Conservation (phyloP, 2,888 invertebrate genomes). For the Stenurella melanura region DNA sequence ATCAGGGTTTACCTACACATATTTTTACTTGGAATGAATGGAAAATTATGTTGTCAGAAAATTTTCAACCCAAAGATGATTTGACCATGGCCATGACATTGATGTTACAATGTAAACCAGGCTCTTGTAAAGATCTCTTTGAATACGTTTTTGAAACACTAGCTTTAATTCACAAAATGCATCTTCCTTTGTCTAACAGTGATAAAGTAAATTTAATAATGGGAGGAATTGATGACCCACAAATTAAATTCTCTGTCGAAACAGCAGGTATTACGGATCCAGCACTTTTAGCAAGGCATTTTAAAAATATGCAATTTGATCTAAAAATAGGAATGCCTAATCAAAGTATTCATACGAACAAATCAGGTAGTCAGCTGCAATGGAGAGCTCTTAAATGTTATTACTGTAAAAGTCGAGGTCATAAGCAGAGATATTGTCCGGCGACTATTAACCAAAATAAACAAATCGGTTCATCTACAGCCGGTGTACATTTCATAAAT, state of each 20-base stretch:
- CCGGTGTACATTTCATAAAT: too few relatives aligned
- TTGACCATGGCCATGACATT: slow-evolving; percentile 29
- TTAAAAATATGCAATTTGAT: slow-evolving; percentile 9
- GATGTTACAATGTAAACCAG: slow-evolving; percentile 27
- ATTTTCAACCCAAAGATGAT: slow-evolving; percentile 45
- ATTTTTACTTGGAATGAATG: slow-evolving; percentile 48
- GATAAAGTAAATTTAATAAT: slow-evolving; percentile 47
- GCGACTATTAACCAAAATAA: not conserved
- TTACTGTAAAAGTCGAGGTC: not conserved
- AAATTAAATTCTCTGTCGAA: slow-evolving; percentile 32
- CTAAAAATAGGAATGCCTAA: not conserved
- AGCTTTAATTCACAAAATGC: slow-evolving; percentile 28
- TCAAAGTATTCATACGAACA: not conserved
- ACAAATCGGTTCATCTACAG: not conserved
- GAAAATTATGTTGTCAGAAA: slow-evolving; percentile 42
- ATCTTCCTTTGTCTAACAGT: slow-evolving; percentile 14
- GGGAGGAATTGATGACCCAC: slow-evolving; percentile 25
- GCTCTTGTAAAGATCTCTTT: not conserved
- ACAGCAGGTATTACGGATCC: slow-evolving; percentile 32
- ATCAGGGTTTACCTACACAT: slow-evolving; percentile 44
- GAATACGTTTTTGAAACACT: slow-evolving; percentile 43
- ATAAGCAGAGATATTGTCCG: not conserved
- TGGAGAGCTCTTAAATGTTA: not conserved
- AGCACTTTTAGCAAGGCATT: slow-evolving; percentile 26
- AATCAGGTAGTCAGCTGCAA: not conserved